These are phyloP conservation scores for Paraplagusia blochii DNA, from an alignment of 2,113 vertebrate species.

Conservation along the genomic window DNA sequence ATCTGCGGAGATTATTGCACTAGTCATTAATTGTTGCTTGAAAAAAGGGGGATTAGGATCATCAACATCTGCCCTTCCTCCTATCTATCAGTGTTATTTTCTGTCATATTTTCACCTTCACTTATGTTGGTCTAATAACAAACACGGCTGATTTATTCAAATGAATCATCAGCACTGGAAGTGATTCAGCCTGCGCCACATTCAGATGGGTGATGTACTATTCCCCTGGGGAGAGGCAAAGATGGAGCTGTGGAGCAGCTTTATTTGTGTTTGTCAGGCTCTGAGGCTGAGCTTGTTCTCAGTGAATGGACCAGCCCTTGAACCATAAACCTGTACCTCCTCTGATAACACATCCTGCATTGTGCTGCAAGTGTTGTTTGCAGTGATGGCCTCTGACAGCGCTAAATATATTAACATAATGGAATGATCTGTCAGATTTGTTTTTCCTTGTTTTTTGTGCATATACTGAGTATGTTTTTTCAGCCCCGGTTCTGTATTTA, in stretches of 20 bases:
- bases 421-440: slow-evolving; percentile 66
- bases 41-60: slow-evolving; percentile 71
- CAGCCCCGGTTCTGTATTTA: background rate
- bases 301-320: slow-evolving; percentile 76
- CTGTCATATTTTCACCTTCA: slow-evolving; percentile 62
- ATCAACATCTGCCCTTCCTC: slow-evolving; percentile 67
- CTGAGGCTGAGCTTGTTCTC: slow-evolving; percentile 72
- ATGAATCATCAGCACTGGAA: slow-evolving; percentile 70
- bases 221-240: slow-evolving; percentile 69
- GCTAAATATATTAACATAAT: slow-evolving; percentile 68
- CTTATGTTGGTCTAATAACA: slow-evolving; percentile 70
- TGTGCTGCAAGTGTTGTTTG: slow-evolving; percentile 73
- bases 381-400: slow-evolving; percentile 65
- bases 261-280: slow-evolving; percentile 75
- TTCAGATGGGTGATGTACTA: slow-evolving; percentile 74
- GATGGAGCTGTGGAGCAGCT: slow-evolving; percentile 68
- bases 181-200: slow-evolving; percentile 70
- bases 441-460: slow-evolving; percentile 55
- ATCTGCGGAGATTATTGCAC: slow-evolving; percentile 68
- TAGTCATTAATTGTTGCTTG: slow-evolving; percentile 72
- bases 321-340: slow-evolving; percentile 76
- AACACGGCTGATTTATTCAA: slow-evolving; percentile 70
- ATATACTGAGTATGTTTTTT: slow-evolving; percentile 26
- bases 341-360: slow-evolving; percentile 77
- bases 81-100: slow-evolving; percentile 56